phyloP scores from a whole-genome alignment of 2,113 vertebrate species.

The Elephas maximus region DNA sequence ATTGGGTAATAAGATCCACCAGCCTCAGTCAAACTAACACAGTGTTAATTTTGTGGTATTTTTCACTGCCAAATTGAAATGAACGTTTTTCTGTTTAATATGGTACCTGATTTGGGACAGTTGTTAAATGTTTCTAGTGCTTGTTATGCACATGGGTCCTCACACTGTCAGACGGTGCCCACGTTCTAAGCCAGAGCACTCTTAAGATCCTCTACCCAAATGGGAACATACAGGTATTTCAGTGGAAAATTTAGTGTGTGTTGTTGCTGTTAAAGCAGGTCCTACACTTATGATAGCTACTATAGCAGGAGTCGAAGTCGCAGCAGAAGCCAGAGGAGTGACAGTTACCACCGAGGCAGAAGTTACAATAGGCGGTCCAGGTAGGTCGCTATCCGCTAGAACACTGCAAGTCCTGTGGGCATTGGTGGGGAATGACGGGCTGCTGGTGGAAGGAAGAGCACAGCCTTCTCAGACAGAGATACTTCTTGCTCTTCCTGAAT shows the following conservation, averaged over 20 bases:
- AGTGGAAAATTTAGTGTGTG: background rate
- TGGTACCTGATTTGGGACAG: background rate
- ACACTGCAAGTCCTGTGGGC: background rate
- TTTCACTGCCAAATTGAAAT: slow-evolving; percentile 69
- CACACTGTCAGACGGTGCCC: background rate
- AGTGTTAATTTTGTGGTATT: slow-evolving; percentile 55
- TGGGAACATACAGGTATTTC: background rate
- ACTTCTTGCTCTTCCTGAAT: background rate
- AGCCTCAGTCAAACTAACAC: slow-evolving; percentile 4
- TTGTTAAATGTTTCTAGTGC: background rate
- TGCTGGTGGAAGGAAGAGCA: background rate
- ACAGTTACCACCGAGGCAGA: slow-evolving; percentile 91
- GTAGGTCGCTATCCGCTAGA: slow-evolving; percentile 80
- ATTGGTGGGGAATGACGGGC: too few relatives aligned
- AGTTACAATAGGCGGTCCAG: slow-evolving; percentile 93
- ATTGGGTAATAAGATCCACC: slow-evolving; percentile 6
- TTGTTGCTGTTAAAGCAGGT: slow-evolving; percentile 89
- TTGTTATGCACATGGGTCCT: background rate
- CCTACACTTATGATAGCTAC: slow-evolving; percentile 95
- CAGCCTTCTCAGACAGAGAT: background rate
- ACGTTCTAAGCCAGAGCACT: background rate
- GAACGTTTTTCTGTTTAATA: slow-evolving; percentile 58
- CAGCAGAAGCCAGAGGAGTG: slow-evolving; percentile 91
- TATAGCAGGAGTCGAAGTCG: slow-evolving; percentile 93
- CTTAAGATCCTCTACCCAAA: background rate